phyloP scores from a whole-genome alignment of 2,797 vertebrate genomes.

The Hyperoplus lanceolatus region DNA sequence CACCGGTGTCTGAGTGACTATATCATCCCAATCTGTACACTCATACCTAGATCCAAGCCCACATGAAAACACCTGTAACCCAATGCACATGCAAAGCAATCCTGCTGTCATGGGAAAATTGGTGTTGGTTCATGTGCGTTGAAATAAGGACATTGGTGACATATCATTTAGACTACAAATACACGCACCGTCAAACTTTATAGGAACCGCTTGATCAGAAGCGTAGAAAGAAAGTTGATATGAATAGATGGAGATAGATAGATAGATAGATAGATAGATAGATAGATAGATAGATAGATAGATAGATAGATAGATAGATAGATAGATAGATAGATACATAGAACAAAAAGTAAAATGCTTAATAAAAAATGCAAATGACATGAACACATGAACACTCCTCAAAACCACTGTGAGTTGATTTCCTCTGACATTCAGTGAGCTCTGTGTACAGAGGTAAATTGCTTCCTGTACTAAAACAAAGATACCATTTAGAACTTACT shows the following conservation, averaged over 20 bases:
- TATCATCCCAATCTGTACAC: constrained; percentile 11
- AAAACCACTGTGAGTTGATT: constrained; percentile 25
- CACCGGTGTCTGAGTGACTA: constrained; percentile 10
- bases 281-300: too few species aligned
- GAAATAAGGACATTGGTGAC: background rate
- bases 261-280: too few species aligned
- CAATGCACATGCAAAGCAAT: background rate
- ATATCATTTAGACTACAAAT: constrained; percentile 1
- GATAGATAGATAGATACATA: too few species aligned
- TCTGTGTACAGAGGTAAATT: constrained; percentile 34
- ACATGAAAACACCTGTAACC: constrained; percentile 24
- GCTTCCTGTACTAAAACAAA: constrained; percentile 55
- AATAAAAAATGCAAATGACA: too few species aligned
- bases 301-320: too few species aligned
- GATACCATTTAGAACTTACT: constrained; percentile 57
- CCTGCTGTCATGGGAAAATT: background rate
- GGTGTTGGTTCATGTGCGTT: background rate
- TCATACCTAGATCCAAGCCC: constrained; percentile 9
- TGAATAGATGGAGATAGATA: too few species aligned
- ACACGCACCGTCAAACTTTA: background rate
- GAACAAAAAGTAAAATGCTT: too few species aligned
- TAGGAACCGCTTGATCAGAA: too few species aligned
- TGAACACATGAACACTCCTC: background rate
- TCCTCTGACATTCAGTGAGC: background rate
- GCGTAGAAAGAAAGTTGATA: too few species aligned